A percentile compares a stretch with the other conserved stretches of the same genome.
Conservation (phyloP, 2,888 invertebrate genomes). For the Spilosoma lubricipeda region DNA sequence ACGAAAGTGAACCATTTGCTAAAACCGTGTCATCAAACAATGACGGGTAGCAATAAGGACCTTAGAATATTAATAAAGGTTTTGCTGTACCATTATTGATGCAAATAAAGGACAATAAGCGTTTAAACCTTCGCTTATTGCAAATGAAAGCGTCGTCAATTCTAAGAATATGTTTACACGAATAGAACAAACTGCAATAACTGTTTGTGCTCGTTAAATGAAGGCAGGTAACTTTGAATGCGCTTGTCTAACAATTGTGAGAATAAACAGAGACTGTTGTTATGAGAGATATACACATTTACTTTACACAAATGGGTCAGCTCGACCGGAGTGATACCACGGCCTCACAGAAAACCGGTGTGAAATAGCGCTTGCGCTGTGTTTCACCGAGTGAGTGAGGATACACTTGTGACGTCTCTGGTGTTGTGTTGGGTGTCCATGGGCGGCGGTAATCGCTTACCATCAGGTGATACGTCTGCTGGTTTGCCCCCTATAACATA, state of each 20-base stretch:
- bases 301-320: too few relatives aligned
- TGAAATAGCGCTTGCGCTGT: too few relatives aligned
- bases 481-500: too few relatives aligned
- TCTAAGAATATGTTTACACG: not conserved
- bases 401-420: too few relatives aligned
- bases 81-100: not conserved
- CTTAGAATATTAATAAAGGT: not conserved
- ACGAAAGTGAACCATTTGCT: not conserved
- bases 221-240: not conserved
- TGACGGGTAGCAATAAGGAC: not conserved
- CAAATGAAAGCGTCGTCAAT: not conserved
- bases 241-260: not conserved
- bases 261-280: too few relatives aligned
- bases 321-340: too few relatives aligned
- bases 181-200: not conserved
- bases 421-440: too few relatives aligned
- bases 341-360: too few relatives aligned
- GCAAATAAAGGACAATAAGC: not conserved
- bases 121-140: not conserved
- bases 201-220: not conserved
- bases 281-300: too few relatives aligned
- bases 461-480: too few relatives aligned
- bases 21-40: not conserved
- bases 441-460: too few relatives aligned
- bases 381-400: too few relatives aligned